Percentiles rank a stretch among this genome's conserved stretches.
phyloP scores from a whole-genome alignment of 2,888 invertebrate genomes.

The Entomobrya proxima region DNA sequence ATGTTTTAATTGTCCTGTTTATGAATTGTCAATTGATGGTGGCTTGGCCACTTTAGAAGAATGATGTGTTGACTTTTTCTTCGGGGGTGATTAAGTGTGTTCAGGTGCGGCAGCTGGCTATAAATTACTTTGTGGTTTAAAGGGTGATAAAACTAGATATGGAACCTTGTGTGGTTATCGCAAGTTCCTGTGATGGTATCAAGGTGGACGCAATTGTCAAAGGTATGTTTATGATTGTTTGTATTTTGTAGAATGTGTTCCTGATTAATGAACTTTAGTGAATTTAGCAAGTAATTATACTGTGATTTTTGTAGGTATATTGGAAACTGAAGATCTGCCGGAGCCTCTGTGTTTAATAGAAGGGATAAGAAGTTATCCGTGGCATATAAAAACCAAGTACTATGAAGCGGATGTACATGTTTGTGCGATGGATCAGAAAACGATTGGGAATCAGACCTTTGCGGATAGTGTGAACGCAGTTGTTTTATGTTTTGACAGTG shows the following conservation, averaged over 20 bases:
- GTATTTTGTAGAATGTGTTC: neutral
- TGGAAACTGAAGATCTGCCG: slow-evolving; percentile 69
- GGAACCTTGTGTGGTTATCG: slow-evolving; percentile 71
- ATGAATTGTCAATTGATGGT: too few species aligned
- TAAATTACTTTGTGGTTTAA: neutral
- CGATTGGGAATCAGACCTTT: slow-evolving; percentile 79
- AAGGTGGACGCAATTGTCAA: slow-evolving; percentile 75
- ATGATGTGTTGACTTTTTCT: too few species aligned
- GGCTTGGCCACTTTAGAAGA: too few species aligned
- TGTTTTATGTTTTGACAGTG: slow-evolving; percentile 82
- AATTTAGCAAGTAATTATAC: neutral
- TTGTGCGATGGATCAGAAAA: slow-evolving; percentile 79
- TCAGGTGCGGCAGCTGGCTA: too few species aligned
- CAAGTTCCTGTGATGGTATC: slow-evolving; percentile 63
- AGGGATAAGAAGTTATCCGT: slow-evolving; percentile 78
- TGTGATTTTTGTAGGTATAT: slow-evolving; percentile 59
- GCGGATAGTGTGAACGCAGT: slow-evolving; percentile 81
- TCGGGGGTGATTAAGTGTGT: too few species aligned
- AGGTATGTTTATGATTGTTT: slow-evolving; percentile 72
- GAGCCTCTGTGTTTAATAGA: slow-evolving; percentile 76
- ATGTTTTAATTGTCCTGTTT: too few species aligned
- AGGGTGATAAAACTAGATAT: neutral
- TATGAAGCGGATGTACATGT: slow-evolving; percentile 83
- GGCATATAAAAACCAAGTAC: slow-evolving; percentile 85
- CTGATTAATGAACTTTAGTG: neutral